phyloP scores from a whole-genome alignment of 2,113 vertebrate genomes.

The Gasterosteus nipponicus region DNA sequence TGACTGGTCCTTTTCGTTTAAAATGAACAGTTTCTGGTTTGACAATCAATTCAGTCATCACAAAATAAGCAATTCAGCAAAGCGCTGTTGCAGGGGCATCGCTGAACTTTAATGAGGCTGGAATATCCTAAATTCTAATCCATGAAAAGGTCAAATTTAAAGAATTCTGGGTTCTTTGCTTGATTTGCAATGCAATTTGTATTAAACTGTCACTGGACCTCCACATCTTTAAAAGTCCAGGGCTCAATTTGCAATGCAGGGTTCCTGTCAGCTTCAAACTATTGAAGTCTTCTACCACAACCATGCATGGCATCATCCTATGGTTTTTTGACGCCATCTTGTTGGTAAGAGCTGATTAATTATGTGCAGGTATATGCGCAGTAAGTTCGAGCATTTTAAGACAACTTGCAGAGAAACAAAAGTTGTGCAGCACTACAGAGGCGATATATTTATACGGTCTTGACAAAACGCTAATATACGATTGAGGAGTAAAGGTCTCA shows the following conservation, averaged over 20 bases:
- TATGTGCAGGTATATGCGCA: no score
- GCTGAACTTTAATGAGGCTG: not conserved
- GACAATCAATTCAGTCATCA: constrained; percentile 14
- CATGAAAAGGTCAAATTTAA: not conserved
- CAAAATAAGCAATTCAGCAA: not conserved
- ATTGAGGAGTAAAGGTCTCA: not conserved
- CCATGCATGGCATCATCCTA: no score
- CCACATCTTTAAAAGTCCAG: not conserved
- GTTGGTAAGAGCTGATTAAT: not conserved
- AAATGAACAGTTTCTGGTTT: constrained; percentile 1
- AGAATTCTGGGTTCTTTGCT: not conserved
- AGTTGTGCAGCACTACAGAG: no score
- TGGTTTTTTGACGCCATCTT: not conserved
- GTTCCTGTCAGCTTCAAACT: no score
- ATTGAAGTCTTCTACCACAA: no score
- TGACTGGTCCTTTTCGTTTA: constrained; percentile 20
- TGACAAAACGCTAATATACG: not conserved
- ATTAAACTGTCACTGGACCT: not conserved
- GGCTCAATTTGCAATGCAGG: no score
- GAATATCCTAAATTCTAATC: no score
- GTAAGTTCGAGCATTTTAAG: not conserved
- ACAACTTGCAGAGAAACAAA: not conserved
- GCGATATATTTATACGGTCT: no score
- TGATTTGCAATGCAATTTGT: not conserved
- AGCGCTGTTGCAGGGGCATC: not conserved